phyloP scores from a whole-genome alignment of 2,888 invertebrate genomes.

The Resseliella maxima region DNA sequence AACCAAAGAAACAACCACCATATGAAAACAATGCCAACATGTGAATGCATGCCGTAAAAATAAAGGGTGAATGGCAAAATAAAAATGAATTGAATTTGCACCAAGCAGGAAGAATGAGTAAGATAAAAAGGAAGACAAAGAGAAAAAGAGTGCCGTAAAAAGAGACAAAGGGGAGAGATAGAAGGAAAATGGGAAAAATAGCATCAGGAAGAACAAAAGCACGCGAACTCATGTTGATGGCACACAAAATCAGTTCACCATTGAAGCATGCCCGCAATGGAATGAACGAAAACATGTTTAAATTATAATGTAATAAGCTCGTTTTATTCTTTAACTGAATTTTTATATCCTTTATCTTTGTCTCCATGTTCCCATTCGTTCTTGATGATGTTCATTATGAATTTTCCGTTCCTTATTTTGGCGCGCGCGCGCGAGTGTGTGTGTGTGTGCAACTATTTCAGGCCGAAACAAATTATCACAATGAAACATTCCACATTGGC shows the following conservation, averaged over 20 bases:
- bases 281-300: conserved; percentile 45
- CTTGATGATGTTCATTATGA: not conserved
- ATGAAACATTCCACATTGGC: not conserved
- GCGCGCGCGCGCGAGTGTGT: not conserved
- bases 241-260: conserved; percentile 23
- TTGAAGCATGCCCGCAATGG: not conserved
- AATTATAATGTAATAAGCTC: conserved; percentile 52
- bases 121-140: not conserved
- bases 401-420: not conserved
- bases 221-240: not conserved
- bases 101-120: not conserved
- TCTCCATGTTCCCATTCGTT: not conserved
- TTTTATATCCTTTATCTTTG: conserved; percentile 16
- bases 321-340: conserved; percentile 35
- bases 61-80: not conserved
- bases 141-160: not conserved
- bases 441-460: not conserved
- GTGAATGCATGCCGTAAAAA: conserved; percentile 5
- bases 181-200: too few relatives aligned
- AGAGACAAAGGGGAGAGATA: too few relatives aligned
- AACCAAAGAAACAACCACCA: not conserved
- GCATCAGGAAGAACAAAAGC: too few relatives aligned
- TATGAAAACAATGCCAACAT: not conserved
- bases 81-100: not conserved
- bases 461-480: not conserved